Evolutionary conservation across 2,888 invertebrate species (phyloP), one percentile per base, ranked within the genome.

Genomic region (Frankliniella fusca): DNA sequence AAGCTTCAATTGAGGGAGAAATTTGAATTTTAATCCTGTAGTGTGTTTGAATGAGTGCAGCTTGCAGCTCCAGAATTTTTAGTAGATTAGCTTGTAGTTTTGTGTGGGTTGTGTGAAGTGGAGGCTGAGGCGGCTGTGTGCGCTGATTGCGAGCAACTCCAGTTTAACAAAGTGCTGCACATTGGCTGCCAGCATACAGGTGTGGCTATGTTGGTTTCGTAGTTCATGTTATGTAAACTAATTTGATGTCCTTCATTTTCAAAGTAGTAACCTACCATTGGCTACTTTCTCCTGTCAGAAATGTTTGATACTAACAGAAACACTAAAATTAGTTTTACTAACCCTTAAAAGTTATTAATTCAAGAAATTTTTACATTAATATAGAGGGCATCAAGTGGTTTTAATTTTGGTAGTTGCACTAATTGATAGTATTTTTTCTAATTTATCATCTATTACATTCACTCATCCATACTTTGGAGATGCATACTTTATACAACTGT

Each of bases 21-120:
- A 61, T 61, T 61, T 61, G 15, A 20, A 8, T 61, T 15, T 20
- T 61, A 61, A 61, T 61, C n/a, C n/a, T 61, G 70, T 76, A 76
- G 70, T 79, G 80, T 81, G 27, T 80, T 23, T 83, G 70, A 48
- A 81, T 83, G 80, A 83, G 83, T 81, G 23, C 70, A 27, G 70
- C 70, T 76, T 76, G 70, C 70, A 76, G 70, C 70, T 76, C 70
- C 27, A 27, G 27, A 76, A 27, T 27, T 27, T 76, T 23, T 10
- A 27, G 70, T 76, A 76, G 70, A 76, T 23, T 76, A 76, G 70
- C 70, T 76, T 76, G 70, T 76, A 76, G 70, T 76, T 76, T 76
- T 23, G 70, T 76, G 70, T 76, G 70, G 27, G 70, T 76, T 76
- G 70, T 76, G 27, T 76, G n/a, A 9, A 27, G 70, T 76, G 70